Percentiles rank a stretch among this genome's conserved stretches.
phyloP scores from a whole-genome alignment of 37 sponge, comb jelly and placozoan species.

The Theonella swinhoei region DNA sequence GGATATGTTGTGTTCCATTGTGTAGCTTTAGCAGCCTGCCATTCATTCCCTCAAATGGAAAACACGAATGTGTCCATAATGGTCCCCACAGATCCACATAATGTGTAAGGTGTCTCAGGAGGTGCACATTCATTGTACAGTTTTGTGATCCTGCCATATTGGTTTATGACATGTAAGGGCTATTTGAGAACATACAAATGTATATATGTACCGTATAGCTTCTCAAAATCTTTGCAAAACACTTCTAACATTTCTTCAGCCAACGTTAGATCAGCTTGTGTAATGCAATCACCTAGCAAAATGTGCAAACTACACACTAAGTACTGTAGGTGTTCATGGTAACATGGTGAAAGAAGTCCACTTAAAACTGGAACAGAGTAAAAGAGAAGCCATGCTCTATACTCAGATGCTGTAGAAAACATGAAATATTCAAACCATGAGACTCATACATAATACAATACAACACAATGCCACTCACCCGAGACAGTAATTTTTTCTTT shows the following conservation, averaged over 20 bases:
- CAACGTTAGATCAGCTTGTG: not conserved
- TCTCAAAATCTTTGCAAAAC: conserved; percentile 15
- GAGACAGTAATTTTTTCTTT: too few relatives aligned
- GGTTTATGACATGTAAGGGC: too few relatives aligned
- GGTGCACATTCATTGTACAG: conserved; percentile 36
- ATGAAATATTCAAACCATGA: too few relatives aligned
- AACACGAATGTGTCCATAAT: conserved; percentile 19
- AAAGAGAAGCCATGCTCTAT: not conserved
- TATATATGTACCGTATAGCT: conserved; percentile 33
- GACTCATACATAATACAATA: too few relatives aligned
- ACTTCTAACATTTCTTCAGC: not conserved
- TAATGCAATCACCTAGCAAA: conserved; percentile 6
- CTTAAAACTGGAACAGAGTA: not conserved
- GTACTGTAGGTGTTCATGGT: not conserved
- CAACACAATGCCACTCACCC: too few relatives aligned
- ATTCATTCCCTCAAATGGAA: conserved; percentile 10
- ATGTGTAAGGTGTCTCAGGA: conserved; percentile 18
- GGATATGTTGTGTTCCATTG: not conserved
- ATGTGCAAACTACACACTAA: not conserved
- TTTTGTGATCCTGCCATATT: conserved; percentile 5
- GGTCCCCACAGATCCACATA: not conserved
- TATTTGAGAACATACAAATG: too few relatives aligned
- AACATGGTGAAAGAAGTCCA: not conserved
- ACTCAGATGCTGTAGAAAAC: not conserved
- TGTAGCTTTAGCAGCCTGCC: not conserved